Evolutionary conservation across 1,140 invertebrate genomes (phyloP).

Genomic region (Ips nitidus): DNA sequence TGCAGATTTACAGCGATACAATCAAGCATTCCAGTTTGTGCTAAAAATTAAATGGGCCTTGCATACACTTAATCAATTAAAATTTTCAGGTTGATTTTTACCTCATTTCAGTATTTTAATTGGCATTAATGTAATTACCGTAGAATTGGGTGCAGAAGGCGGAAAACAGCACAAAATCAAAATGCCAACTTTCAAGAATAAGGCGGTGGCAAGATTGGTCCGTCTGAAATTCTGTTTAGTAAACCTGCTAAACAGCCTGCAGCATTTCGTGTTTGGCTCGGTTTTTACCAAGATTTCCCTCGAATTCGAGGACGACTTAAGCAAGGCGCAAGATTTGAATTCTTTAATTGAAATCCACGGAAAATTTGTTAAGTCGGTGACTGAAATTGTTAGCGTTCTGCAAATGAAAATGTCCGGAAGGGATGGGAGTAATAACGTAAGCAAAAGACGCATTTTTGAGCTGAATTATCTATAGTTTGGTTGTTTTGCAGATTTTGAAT

Average conservation of each 20-base stretch:
- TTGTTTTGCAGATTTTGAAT: constrained; percentile 33
- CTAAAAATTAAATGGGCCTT: constrained; percentile 66
- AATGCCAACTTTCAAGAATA: constrained; percentile 11
- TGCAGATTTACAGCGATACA: constrained; percentile 59
- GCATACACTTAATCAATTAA: constrained; percentile 61
- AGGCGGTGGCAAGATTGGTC: constrained; percentile 53
- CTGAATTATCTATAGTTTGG: neutral
- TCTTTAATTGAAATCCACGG: constrained; percentile 43
- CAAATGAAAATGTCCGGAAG: constrained; percentile 24
- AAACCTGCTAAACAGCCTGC: constrained; percentile 63
- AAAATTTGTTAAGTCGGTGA: constrained; percentile 41
- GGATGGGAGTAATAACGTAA: constrained; percentile 37
- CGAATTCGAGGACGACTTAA: constrained; percentile 45
- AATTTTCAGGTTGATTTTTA: constrained; percentile 53
- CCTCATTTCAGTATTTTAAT: too few species aligned
- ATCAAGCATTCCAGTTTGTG: constrained; percentile 63
- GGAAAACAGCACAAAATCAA: neutral
- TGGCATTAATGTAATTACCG: too few species aligned
- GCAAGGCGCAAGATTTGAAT: constrained; percentile 46
- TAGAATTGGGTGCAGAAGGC: too few species aligned
- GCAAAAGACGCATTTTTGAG: constrained; percentile 4
- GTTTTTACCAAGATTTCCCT: constrained; percentile 51
- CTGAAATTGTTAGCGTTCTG: constrained; percentile 29
- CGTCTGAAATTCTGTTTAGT: constrained; percentile 62
- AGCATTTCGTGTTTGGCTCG: constrained; percentile 66